Evolutionary conservation across 2,797 vertebrate genomes (phyloP), one percentile per base, ranked within the genome.

Genomic region (Lindbergichthys nudifrons): DNA sequence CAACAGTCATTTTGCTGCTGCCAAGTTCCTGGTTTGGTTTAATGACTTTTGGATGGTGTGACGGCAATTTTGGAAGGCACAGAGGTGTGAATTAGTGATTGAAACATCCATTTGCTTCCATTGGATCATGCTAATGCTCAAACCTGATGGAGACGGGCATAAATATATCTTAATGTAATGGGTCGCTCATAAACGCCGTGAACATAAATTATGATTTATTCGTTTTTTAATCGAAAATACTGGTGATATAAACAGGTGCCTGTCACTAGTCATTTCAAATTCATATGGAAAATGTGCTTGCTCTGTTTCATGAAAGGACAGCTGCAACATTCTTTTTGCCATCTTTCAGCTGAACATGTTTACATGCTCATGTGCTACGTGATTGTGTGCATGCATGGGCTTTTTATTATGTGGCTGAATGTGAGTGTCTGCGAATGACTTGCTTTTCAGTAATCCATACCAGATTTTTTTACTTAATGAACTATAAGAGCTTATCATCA

Each of bases 41-140:
- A 88, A 92, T 89, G 86, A 78, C 80, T 85, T 79, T 72, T 88
- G 85, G 87, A 90, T 80, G 73, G 50, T 65, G 64, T 42, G 70
- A 77, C 67, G 50, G 60, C 15, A 3, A 75, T 86, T 92, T 86
- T 90, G 79, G 86, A 89, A 85, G 77, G 80, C 19, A n/a, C 47
- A 53, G 69, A 80, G 10, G 52, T 83, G 80, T 83, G 70, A 89
- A 86, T 82, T 83, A 85, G 80, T 77, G 69, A 88, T 57, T 73
- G 73, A 86, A 84, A 73, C 70, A 75, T 87, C 65, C 50, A 68
- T 86, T 82, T 80, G 59, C 79, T 73, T 81, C 65, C 57, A 77
- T 76, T 18, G 12, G 73, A 82, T 72, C 74, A 87, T 80, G 75
- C 57, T 48, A 46, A 80, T 58, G 74, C 70, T 84, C 60, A 78